Base-by-base conservation (phyloP, 2,113 vertebrate species). In the Zootoca vivipara region DNA sequence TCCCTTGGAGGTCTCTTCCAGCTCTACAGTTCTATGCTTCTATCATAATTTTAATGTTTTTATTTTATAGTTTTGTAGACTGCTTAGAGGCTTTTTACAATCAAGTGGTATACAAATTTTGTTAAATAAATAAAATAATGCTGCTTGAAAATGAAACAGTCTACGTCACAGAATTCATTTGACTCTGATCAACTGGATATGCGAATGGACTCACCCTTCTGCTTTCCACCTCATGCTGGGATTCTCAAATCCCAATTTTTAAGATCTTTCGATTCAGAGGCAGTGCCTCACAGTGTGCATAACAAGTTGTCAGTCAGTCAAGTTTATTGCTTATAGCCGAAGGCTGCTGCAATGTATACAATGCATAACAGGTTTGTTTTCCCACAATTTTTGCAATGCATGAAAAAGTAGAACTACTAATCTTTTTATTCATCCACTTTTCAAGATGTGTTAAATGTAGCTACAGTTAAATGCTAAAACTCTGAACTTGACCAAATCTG, bases 141-240 rank as follows among this genome's bases (percentile, higher is more conserved):
- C 38, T 0, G 0, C 89, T 86, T 40, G 67, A 52, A 75, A 83
- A 83, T 70, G 83, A 9, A 84, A 0, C 0, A 0, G 0, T 74
- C 46, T 35, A 28, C 52, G 2, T 42, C 26, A 75, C 62, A 58
- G 26, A 42, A 30, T 18, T 13, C 26, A 24, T 52, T 74, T 24
- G 20, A 78, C 26, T 86, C 40, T 15, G 26, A 78, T 28, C 26
- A 64, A 42, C 28, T 40, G 33, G 35, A 85, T 77, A 26, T 38
- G n/a, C 46, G 72, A 38, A 20, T 70, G 13, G 22, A 16, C n/a
- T 87, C 3, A 9, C 12, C 12, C 4, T 79, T 80, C 46, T 16
- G 18, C 24, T 72, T 56, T 58, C 8, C 20, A 9, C 64, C 46
- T 35, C 30, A 86, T 30, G 10, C 28, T 56, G 26, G 20, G 40